phyloP scores from a whole-genome alignment of 2,797 vertebrate genomes.

The Malurus splendens region DNA sequence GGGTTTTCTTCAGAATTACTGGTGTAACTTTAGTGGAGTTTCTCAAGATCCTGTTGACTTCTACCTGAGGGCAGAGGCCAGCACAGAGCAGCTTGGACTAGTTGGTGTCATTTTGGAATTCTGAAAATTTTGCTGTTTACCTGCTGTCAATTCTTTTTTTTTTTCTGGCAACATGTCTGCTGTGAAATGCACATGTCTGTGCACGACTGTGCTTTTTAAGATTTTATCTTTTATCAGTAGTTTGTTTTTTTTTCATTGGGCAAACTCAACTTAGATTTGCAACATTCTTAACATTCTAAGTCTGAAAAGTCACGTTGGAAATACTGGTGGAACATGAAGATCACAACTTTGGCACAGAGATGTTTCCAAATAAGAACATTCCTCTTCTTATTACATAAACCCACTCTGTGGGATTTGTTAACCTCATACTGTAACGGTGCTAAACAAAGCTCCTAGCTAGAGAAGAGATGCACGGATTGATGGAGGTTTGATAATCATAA shows the following conservation, averaged over 20 bases:
- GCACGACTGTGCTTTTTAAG: accelerated
- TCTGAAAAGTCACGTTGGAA: background rate
- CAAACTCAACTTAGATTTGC: background rate
- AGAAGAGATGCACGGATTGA: background rate
- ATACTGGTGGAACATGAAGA: background rate
- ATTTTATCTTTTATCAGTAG: background rate
- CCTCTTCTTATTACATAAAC: background rate
- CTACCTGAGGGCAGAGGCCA: background rate
- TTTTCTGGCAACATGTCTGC: background rate
- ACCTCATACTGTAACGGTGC: background rate
- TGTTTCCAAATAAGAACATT: background rate
- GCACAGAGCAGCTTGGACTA: background rate
- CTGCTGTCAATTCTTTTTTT: background rate
- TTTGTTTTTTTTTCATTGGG: background rate
- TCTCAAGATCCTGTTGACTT: background rate
- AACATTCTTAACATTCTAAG: background rate
- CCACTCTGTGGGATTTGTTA: background rate
- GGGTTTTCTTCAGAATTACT: background rate
- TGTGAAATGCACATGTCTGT: background rate
- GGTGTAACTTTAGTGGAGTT: background rate
- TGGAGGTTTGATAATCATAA: background rate
- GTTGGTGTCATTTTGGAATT: background rate
- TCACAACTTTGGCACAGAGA: background rate
- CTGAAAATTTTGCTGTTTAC: background rate
- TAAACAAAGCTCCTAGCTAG: background rate